Evolutionary conservation across 2,797 vertebrate genomes (phyloP), one percentile per base, ranked within the genome.

Genomic region (Hipposideros larvatus): DNA sequence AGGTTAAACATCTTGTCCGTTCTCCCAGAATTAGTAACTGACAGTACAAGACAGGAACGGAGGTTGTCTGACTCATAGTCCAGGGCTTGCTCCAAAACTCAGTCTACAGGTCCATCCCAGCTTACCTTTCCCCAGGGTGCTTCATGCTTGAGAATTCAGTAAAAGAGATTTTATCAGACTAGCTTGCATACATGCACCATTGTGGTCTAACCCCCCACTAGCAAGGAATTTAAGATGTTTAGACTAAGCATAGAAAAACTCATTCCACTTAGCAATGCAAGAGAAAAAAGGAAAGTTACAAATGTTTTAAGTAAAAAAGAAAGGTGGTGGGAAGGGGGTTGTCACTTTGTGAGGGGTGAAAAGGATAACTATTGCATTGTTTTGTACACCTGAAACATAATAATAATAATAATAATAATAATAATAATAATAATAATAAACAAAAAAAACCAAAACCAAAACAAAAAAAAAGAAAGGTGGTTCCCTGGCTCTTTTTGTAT

Each of bases 221-320:
- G 86, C 78, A 88, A 96, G 92, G 82, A 97, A 97, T 96, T 95
- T 88, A 53, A 94, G 51, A 89, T 94, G 78, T 91, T 95, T 95
- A 91, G 82, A 41, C 41, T 88, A 73, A 82, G 88, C 77, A 34
- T 85, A 59, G 77, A 96, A 96, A 96, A 95, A 86, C 5, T 78
- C 31, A 93, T 43, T 83, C 22, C 0, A 11, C 31, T 92, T 85
- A 82, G 48, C 48, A 95, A 63, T 48, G 48, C 83, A 90, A 85
- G 3, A 63, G 63, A 28, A 26, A 90, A 84, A 95, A 78, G 63
- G 68, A 96, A 93, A 95, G 22, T 94, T 92, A 86, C 31, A 74
- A 78, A 59, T 74, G 5, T 79, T 73, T 80, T 53, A 73, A 73
- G 57, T 73, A 43, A 74, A 84, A 82, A 73, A 73, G 15, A 68